Conservation (phyloP, 2,113 vertebrate genomes). For the Phylloscopus whistleri region DNA sequence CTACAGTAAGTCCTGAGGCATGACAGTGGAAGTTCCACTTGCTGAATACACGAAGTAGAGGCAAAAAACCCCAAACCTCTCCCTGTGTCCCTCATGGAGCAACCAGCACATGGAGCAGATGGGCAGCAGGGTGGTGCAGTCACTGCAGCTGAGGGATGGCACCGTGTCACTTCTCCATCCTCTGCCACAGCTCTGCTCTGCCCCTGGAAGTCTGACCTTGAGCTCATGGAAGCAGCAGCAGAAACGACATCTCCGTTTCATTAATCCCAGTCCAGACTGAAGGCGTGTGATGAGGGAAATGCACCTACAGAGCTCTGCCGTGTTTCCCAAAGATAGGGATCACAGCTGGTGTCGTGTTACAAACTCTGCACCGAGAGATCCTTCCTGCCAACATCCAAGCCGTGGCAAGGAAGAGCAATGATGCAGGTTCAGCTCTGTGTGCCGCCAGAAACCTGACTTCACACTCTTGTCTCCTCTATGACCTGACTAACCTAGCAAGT, state of each 20-base stretch:
- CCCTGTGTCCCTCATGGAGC: neutral
- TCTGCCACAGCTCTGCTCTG: neutral
- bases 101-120: neutral
- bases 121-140: neutral
- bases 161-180: rapidly evolving
- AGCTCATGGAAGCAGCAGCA: neutral
- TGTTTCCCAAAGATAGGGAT: neutral
- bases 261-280: neutral
- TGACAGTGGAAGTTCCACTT: neutral
- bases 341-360: neutral
- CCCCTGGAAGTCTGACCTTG: neutral
- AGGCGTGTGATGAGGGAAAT: neutral
- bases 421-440: neutral
- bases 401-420: neutral
- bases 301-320: neutral
- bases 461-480: slow-evolving; percentile 40
- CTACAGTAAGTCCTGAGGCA: neutral
- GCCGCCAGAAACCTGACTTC: slow-evolving; percentile 58
- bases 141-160: neutral
- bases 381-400: slow-evolving; percentile 5
- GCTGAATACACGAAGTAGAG: neutral
- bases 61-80: neutral
- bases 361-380: neutral
- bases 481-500: slow-evolving; percentile 58
- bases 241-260: neutral